These are phyloP conservation scores for Panagrolaimus sp. DNA, from an alignment of 1,140 invertebrate genomes.

Conservation along the genomic window DNA sequence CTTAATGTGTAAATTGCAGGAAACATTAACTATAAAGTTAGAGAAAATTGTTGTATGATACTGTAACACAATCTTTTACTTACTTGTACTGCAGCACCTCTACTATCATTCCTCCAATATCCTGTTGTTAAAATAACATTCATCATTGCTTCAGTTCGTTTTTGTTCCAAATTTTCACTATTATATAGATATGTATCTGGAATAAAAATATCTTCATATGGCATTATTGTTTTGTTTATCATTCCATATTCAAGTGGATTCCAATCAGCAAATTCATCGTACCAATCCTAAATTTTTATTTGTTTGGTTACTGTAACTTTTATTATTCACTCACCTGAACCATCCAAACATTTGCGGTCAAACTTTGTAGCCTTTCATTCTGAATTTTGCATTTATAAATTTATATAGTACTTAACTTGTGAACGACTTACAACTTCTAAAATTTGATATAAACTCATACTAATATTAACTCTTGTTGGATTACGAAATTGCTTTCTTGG, in stretches of 20 bases:
- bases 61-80: background rate
- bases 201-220: constrained; percentile 53
- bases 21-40: constrained; percentile 55
- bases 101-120: constrained; percentile 44
- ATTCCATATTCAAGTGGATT: constrained; percentile 48
- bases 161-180: constrained; percentile 50
- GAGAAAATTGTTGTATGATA: too few relatives aligned
- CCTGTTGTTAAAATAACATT: constrained; percentile 57
- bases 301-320: background rate
- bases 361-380: constrained; percentile 47
- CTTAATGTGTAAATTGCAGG: constrained; percentile 56
- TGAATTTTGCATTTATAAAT: constrained; percentile 7
- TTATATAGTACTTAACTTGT: background rate
- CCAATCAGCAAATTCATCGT: constrained; percentile 46
- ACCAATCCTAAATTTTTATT: constrained; percentile 47
- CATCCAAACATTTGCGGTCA: constrained; percentile 56
- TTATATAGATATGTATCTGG: constrained; percentile 57
- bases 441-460: constrained; percentile 54
- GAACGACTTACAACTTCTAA: constrained; percentile 44
- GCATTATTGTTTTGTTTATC: constrained; percentile 54
- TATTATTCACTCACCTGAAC: constrained; percentile 21
- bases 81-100: constrained; percentile 14
- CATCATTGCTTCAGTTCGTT: constrained; percentile 54
- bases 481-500: constrained; percentile 38
- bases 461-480: constrained; percentile 49